Conservation (phyloP, 2,797 vertebrate genomes). For the Pteronotus mesoamericanus region DNA sequence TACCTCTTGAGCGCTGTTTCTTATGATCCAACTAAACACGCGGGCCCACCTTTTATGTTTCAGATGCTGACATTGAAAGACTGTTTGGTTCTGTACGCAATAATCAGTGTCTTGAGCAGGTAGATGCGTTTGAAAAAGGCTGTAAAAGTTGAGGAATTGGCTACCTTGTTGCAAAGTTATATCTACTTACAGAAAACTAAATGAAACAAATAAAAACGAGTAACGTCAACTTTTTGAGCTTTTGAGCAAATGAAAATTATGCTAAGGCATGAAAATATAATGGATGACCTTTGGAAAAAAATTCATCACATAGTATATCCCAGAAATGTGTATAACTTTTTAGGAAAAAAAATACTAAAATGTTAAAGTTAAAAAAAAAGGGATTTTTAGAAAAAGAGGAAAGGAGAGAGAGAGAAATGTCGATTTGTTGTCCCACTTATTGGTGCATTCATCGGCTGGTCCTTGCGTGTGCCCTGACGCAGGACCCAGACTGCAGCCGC, state of each 20-base stretch:
- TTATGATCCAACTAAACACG: conserved; percentile 88
- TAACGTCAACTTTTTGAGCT: not conserved
- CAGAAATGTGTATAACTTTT: not conserved
- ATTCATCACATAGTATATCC: not conserved
- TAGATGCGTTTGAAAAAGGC: conserved; percentile 67
- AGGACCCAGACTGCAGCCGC: no score
- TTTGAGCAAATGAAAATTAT: not conserved
- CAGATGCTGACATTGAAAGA: conserved; percentile 78
- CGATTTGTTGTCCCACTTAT: no score
- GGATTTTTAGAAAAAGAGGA: no score
- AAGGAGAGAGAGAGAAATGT: no score
- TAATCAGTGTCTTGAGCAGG: conserved; percentile 76
- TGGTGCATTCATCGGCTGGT: no score
- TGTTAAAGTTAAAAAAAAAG: not conserved
- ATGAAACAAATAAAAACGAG: not conserved
- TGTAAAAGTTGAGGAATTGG: conserved; percentile 80
- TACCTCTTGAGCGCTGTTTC: conserved; percentile 87
- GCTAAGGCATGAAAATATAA: conserved; percentile 15
- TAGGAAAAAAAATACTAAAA: not conserved
- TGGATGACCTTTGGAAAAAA: not conserved
- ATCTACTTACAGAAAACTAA: conserved; percentile 76
- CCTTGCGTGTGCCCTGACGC: no score
- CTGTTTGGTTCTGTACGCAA: conserved; percentile 79
- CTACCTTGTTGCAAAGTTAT: conserved; percentile 79
- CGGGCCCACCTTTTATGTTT: conserved; percentile 85